Conservation (phyloP, 2,113 vertebrate genomes). For the Porphyrio hochstetteri region DNA sequence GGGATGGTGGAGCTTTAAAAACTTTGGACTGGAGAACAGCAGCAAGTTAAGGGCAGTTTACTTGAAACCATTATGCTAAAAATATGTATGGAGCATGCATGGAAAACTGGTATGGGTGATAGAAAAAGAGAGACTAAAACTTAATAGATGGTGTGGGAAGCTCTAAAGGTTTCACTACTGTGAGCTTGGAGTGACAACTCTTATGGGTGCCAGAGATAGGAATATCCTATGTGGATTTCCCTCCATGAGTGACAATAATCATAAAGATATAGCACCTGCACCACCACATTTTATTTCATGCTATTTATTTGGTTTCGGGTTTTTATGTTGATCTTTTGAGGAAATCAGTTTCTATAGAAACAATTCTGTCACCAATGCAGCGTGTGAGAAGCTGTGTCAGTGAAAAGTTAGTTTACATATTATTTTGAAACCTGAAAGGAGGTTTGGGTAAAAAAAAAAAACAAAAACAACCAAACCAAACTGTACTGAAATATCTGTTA, state of each 20-base stretch:
- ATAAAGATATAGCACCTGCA: not conserved
- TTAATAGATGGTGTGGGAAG: not conserved
- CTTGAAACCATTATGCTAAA: conserved; percentile 12
- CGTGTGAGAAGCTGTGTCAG: not conserved
- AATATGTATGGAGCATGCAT: not conserved
- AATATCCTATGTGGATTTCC: not conserved
- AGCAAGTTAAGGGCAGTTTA: conserved; percentile 23
- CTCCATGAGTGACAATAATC: conserved; percentile 1
- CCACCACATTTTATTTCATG: not conserved
- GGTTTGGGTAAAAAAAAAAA: not conserved
- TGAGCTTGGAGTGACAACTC: conserved; percentile 16
- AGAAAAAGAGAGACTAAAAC: not conserved
- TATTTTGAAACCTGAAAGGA: not conserved
- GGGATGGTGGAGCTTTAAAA: not conserved
- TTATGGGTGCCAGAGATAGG: not conserved
- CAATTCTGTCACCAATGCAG: not conserved
- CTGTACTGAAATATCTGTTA: not conserved
- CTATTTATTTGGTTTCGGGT: not conserved
- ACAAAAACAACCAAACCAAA: not conserved
- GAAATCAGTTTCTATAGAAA: conserved; percentile 23
- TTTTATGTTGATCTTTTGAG: not conserved
- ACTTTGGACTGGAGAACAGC: not conserved
- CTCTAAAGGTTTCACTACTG: conserved; percentile 10
- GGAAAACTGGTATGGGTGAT: not conserved
- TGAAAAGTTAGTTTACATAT: not conserved